These are phyloP conservation scores for Aspidapion aeneum DNA, from an alignment of 2,888 invertebrate genomes.

Conservation along the genomic window DNA sequence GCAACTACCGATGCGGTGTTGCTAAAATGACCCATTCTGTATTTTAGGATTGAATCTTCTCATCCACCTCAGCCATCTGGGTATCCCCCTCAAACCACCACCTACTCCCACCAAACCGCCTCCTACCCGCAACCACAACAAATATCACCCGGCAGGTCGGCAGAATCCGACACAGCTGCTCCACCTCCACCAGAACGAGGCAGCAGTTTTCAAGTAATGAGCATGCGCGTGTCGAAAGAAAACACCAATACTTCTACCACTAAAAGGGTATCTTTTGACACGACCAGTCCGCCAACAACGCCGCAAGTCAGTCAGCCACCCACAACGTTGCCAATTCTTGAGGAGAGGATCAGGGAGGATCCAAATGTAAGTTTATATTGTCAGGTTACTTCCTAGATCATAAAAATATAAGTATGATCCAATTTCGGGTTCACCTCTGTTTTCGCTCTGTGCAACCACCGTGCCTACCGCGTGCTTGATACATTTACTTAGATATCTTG, in stretches of 20 bases:
- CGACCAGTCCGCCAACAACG: constrained; percentile 35
- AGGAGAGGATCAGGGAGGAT: constrained; percentile 64
- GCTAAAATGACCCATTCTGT: no score
- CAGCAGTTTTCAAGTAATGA: constrained; percentile 85
- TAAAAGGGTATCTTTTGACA: constrained; percentile 47
- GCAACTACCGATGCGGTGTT: no score
- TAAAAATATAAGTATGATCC: no score
- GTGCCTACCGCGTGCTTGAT: no score
- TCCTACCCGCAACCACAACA: background rate
- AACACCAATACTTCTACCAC: no score
- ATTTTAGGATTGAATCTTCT: background rate
- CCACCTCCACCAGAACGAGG: constrained; percentile 85
- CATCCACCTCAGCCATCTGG: no score
- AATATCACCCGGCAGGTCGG: constrained; percentile 6
- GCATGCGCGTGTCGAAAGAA: constrained; percentile 50
- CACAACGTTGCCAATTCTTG: constrained; percentile 49
- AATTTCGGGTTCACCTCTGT: no score
- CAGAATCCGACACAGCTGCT: constrained; percentile 45
- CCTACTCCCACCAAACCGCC: background rate
- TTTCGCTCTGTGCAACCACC: no score
- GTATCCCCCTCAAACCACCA: constrained; percentile 34
- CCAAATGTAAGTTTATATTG: constrained; percentile 72
- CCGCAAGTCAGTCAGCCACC: constrained; percentile 25
- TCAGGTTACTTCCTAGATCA: no score
- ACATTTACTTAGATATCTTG: no score